Conservation (phyloP, 2,113 vertebrate genomes). For the Trachemys scripta region DNA sequence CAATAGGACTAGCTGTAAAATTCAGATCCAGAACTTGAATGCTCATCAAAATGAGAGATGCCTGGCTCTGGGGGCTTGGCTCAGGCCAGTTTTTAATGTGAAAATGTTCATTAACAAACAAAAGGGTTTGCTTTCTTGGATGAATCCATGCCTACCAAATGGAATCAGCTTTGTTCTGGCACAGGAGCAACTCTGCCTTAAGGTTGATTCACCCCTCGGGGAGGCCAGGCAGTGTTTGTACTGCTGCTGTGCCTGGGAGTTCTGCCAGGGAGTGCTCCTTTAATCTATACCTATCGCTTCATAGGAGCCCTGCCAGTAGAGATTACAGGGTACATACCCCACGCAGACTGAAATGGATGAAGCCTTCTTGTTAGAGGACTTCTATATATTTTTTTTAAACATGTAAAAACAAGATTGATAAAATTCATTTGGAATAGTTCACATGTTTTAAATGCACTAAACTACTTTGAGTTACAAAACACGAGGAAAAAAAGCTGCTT, state of each 20-base stretch:
- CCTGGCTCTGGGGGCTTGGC: conserved; percentile 3
- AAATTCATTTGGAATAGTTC: background rate
- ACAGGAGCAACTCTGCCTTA: background rate
- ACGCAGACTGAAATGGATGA: conserved; percentile 31
- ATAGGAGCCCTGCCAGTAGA: background rate
- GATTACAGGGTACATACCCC: background rate
- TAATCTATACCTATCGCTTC: conserved; percentile 17
- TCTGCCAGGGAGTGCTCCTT: background rate
- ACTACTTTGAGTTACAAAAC: conserved; percentile 12
- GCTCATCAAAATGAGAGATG: background rate
- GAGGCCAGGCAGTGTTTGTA: conserved; percentile 21
- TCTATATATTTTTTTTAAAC: background rate
- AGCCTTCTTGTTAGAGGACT: background rate
- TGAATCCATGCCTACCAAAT: background rate
- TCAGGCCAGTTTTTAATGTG: background rate
- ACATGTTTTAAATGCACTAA: background rate
- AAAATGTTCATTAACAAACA: background rate
- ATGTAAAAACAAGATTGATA: background rate
- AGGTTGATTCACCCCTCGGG: background rate
- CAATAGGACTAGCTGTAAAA: background rate
- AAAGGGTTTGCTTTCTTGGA: background rate
- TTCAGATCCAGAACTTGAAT: background rate
- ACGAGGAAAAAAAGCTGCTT: background rate
- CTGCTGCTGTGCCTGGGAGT: background rate
- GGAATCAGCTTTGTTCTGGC: background rate